phyloP scores from a whole-genome alignment of 2,888 invertebrate species.

The Andrena camellia region DNA sequence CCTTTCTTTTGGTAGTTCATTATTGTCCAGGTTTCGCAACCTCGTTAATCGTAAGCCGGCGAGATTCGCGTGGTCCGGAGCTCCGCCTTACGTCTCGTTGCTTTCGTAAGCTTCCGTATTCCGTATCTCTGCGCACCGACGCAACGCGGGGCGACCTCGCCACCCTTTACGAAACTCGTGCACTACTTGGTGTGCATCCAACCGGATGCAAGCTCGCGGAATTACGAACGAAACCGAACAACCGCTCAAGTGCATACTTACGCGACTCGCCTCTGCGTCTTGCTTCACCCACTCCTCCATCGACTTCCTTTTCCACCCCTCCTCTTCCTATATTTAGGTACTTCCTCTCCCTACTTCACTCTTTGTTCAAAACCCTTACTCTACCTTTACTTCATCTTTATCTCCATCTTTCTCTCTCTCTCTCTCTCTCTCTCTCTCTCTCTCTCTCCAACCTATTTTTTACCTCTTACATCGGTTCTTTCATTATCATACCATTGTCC shows the following conservation, averaged over 20 bases:
- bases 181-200: constrained; percentile 60
- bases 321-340: too few relatives aligned
- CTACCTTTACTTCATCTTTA: neutral
- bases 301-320: constrained; percentile 5
- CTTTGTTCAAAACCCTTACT: neutral
- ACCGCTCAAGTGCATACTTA: constrained; percentile 57
- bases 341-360: neutral
- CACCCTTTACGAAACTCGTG: constrained; percentile 60
- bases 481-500: neutral
- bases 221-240: constrained; percentile 63
- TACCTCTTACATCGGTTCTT: neutral
- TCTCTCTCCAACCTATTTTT: neutral
- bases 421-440: neutral
- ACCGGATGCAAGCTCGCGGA: constrained; percentile 54
- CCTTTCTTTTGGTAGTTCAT: constrained; percentile 62
- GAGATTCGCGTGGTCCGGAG: constrained; percentile 48
- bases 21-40: constrained; percentile 62
- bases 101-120: constrained; percentile 44
- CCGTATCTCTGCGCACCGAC: constrained; percentile 6
- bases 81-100: constrained; percentile 55
- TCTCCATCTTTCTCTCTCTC: neutral
- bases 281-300: constrained; percentile 11
- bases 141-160: constrained; percentile 12
- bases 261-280: constrained; percentile 21
- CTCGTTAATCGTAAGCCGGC: constrained; percentile 60